phyloP scores from a whole-genome alignment of 92 coral and sea anemone genomes.

The Chrysogorgia sp. region DNA sequence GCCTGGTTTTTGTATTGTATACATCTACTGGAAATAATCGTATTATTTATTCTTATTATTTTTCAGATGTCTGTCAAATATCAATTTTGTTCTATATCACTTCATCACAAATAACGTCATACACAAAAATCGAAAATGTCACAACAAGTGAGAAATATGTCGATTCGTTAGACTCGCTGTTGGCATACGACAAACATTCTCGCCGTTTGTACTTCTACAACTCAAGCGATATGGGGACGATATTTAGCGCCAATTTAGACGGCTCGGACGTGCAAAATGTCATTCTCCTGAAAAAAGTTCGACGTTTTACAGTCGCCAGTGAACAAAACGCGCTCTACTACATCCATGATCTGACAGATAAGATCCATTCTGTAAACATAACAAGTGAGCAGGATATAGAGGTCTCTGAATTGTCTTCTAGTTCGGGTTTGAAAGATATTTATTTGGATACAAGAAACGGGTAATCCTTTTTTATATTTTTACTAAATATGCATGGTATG shows the following conservation, averaged over 20 bases:
- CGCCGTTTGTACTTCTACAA: slow-evolving; percentile 28
- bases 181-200: slow-evolving; percentile 7
- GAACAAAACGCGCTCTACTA: slow-evolving; percentile 10
- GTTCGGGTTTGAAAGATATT: background rate
- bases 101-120: background rate
- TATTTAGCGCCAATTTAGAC: slow-evolving; percentile 12
- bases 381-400: background rate
- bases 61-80: slow-evolving; percentile 17
- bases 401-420: background rate
- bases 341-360: background rate
- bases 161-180: background rate
- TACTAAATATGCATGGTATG: too few species aligned
- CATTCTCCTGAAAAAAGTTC: background rate
- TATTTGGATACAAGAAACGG: background rate
- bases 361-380: background rate
- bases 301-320: slow-evolving; percentile 1
- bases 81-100: background rate
- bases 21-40: too few species aligned
- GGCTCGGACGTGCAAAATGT: slow-evolving; percentile 10
- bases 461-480: background rate
- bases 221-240: background rate
- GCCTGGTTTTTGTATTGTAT: too few species aligned
- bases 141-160: background rate
- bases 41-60: background rate
- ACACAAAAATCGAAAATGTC: background rate